phyloP scores from a whole-genome alignment of 1,140 invertebrate species.

The Muscidifurax raptorellus region DNA sequence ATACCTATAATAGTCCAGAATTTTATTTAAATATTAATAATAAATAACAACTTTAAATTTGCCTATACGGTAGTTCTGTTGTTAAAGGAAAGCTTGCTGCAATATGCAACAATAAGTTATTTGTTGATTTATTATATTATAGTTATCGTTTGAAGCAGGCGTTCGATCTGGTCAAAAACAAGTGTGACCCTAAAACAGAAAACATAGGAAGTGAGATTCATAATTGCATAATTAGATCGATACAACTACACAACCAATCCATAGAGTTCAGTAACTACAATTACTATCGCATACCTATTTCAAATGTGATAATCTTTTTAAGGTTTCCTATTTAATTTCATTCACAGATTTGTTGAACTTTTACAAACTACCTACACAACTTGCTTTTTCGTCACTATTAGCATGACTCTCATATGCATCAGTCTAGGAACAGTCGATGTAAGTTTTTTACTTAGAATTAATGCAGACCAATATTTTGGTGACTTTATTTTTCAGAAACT shows the following conservation, averaged over 20 bases:
- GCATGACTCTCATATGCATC: neutral
- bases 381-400: neutral
- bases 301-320: neutral
- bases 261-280: neutral
- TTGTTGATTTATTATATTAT: neutral
- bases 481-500: neutral
- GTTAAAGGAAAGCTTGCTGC: too few species aligned
- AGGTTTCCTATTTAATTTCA: neutral
- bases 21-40: neutral
- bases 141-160: conserved; percentile 3
- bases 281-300: too few species aligned
- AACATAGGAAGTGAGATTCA: neutral
- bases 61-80: neutral
- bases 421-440: conserved; percentile 6
- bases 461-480: neutral
- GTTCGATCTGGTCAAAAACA: neutral
- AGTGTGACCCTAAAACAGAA: neutral
- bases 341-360: neutral
- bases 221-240: neutral
- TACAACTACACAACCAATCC: neutral
- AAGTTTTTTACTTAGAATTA: neutral
- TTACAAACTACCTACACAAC: neutral
- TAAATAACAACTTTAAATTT: neutral
- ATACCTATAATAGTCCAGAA: too few species aligned
- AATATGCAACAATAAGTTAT: too few species aligned